Base-by-base conservation (phyloP, 2,113 vertebrate genomes). In the Melospiza georgiana region DNA sequence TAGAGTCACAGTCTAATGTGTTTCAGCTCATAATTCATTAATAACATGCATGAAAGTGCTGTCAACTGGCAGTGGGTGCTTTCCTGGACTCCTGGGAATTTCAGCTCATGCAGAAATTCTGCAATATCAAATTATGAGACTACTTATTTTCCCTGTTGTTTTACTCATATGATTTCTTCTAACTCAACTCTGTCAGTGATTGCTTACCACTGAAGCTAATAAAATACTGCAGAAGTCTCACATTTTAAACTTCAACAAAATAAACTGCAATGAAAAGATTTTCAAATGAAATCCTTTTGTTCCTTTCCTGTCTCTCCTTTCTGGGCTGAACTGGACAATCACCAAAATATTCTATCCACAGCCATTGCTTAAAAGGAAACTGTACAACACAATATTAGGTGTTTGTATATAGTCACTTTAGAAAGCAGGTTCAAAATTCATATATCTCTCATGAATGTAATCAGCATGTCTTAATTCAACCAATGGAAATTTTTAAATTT, bases 331-430 rank as follows among this genome's bases (percentile, higher is more conserved):
- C 18, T 9, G 61, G 74, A 43, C 25, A 84, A 87, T 11, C 14
- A 23, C 7, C 17, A 31, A 80, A 87, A 54, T 52, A 59, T 15
- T 41, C 49, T 49, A 79, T 8, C 31, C 37, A 44, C 10, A 75
- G 24, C 37, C 57, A 81, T 9, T 7, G 8, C 28, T 49, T 72
- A 52, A 65, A 74, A 80, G 31, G 30, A 82, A 52, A 6, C 43
- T 10, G 19, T n/a, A 18, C 71, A 78, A 73, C 10, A 28, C 1
- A 0, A 1, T 6, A 10, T 43, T 49, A 41, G 20, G 4, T 37
- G 8, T 61, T 59, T 83, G 73, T 11, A 21, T 33, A 20, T 3
- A 30, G 13, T 21, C 2, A 8, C 17, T 58, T 84, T 17, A 58
- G 13, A 35, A 43, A 39, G 49, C 31, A 58, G 11, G 8, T 78